Conservation (phyloP, 2,797 vertebrate genomes). For the Trachurus trachurus region DNA sequence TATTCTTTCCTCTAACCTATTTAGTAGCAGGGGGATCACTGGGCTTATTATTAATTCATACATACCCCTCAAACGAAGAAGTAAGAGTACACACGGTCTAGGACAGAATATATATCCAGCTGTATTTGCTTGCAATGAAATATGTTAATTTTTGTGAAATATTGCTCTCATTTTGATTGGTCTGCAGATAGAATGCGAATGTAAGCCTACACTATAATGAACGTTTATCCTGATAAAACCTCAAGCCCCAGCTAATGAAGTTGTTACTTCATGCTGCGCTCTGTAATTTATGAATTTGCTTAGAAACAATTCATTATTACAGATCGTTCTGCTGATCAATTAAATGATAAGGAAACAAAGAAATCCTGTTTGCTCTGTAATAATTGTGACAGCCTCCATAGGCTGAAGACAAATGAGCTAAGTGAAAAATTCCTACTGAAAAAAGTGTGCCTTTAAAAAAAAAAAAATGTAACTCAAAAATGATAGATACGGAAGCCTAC, state of each 20-base stretch:
- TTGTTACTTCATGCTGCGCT: conserved; percentile 74
- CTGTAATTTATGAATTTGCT: conserved; percentile 78
- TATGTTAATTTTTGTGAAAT: conserved; percentile 55
- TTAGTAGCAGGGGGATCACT: conserved; percentile 78
- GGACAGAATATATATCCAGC: conserved; percentile 53
- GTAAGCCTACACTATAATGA: conserved; percentile 66
- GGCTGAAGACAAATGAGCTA: conserved; percentile 66
- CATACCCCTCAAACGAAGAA: conserved; percentile 75
- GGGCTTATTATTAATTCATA: conserved; percentile 82
- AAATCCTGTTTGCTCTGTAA: conserved; percentile 74
- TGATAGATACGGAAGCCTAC: conserved; percentile 52
- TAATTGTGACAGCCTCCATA: conserved; percentile 70
- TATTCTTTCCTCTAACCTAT: conserved; percentile 80
- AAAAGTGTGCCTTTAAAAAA: conserved; percentile 34
- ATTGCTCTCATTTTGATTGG: conserved; percentile 61
- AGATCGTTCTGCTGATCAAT: conserved; percentile 80
- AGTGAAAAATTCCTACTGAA: conserved; percentile 53
- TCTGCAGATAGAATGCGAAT: conserved; percentile 33
- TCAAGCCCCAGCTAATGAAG: conserved; percentile 74
- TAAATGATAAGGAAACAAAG: conserved; percentile 82
- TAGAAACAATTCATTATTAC: conserved; percentile 83
- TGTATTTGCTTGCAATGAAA: conserved; percentile 53
- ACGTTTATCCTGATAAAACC: conserved; percentile 72
- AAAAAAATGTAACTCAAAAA: conserved; percentile 46
- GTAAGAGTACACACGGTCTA: conserved; percentile 60